Percentiles rank a stretch among this genome's conserved stretches.
Evolutionary conservation across 2,797 vertebrate species (phyloP).

Genomic region (Pangasius mekongensis): DNA sequence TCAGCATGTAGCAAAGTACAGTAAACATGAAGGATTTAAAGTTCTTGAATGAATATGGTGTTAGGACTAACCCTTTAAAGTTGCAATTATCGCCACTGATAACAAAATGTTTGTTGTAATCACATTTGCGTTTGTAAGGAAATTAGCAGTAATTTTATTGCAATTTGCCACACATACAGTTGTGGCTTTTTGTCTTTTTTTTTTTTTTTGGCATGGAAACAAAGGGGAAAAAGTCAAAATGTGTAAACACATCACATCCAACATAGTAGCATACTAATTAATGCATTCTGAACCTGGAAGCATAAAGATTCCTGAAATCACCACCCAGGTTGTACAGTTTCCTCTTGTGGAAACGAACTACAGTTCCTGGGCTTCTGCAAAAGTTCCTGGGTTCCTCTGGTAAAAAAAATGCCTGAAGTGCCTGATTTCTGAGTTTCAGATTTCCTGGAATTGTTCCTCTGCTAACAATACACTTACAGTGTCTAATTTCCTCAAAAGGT

Average conservation of each 20-base stretch:
- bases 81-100: neutral
- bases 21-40: neutral
- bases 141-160: neutral
- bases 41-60: neutral
- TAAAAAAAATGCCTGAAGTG: neutral
- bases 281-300: neutral
- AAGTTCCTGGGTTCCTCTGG: neutral
- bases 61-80: neutral
- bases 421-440: neutral
- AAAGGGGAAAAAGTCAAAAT: neutral
- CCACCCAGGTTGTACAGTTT: neutral
- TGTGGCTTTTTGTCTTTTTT: neutral
- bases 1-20: neutral
- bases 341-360: neutral
- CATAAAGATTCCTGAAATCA: neutral
- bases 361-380: neutral
- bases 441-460: neutral
- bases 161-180: neutral
- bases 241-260: neutral
- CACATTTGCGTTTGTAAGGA: neutral
- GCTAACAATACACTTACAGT: too few relatives aligned
- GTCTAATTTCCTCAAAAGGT: too few relatives aligned
- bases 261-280: neutral
- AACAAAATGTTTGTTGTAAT: neutral
- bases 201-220: neutral